Percentiles rank a stretch among this genome's conserved stretches.
These are phyloP conservation scores for Rhinichthys osculus DNA, from an alignment of 2,797 vertebrate species.

Conservation along the genomic window DNA sequence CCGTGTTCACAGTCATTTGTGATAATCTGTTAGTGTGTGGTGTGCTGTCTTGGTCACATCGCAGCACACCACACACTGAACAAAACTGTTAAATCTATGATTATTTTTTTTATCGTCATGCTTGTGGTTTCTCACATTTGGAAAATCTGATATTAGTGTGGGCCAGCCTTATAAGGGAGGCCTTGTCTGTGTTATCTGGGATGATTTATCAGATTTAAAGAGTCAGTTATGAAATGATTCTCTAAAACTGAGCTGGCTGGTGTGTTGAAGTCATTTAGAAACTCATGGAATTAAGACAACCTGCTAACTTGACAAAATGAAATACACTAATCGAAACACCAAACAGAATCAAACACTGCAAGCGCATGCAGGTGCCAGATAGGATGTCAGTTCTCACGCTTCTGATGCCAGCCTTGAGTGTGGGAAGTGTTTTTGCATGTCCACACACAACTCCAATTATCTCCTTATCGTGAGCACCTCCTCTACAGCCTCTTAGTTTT, in stretches of 20 bases:
- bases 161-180: background rate
- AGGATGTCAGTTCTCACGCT: conserved; percentile 62
- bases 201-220: background rate
- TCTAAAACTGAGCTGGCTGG: background rate
- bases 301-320: conserved; percentile 31
- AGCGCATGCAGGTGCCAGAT: conserved; percentile 47
- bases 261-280: background rate
- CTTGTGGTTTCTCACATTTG: background rate
- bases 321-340: conserved; percentile 28
- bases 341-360: conserved; percentile 25
- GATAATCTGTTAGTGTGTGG: no score
- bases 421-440: conserved; percentile 61
- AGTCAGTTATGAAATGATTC: background rate
- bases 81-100: no score
- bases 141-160: background rate
- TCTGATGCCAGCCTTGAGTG: conserved; percentile 52
- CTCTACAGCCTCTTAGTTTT: conserved; percentile 54
- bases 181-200: background rate
- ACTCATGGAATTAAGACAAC: conserved; percentile 3
- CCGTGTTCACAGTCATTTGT: background rate
- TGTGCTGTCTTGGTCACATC: no score
- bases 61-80: no score
- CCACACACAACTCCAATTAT: conserved; percentile 63
- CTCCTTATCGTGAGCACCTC: conserved; percentile 53
- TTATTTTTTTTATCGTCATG: background rate